phyloP scores from a whole-genome alignment of 53 echinoderm and acorn worm genomes.

The Patiria pectinifera region DNA sequence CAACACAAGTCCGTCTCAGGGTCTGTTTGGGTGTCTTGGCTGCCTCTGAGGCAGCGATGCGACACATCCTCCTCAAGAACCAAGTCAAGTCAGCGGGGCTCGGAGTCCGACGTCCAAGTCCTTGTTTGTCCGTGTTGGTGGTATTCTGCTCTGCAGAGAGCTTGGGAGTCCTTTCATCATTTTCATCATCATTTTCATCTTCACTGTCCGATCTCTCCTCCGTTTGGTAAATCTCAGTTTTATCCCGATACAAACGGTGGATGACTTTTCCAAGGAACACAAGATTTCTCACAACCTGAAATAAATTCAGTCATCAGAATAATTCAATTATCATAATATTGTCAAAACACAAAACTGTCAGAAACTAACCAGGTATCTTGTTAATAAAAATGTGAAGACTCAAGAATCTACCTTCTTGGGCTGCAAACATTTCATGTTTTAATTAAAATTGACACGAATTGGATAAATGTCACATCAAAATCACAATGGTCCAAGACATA shows the following conservation, averaged over 20 bases:
- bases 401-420: no score
- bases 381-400: background rate
- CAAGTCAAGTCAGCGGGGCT: slow-evolving; percentile 59
- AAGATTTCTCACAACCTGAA: slow-evolving; percentile 86
- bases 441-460: no score
- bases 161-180: background rate
- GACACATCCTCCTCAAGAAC: slow-evolving; percentile 76
- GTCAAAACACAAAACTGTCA: no score
- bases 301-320: background rate
- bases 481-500: no score
- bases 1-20: slow-evolving; percentile 71
- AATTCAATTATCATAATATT: background rate
- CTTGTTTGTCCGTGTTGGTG: background rate
- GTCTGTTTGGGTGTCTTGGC: slow-evolving; percentile 77
- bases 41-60: slow-evolving; percentile 73
- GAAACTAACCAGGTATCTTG: no score
- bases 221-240: slow-evolving; percentile 3
- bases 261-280: slow-evolving; percentile 89
- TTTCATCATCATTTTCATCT: slow-evolving; percentile 55
- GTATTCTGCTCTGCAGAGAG: background rate
- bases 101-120: background rate
- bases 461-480: no score
- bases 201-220: slow-evolving; percentile 22
- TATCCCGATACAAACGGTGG: slow-evolving; percentile 62
- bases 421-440: no score